Conservation (phyloP, 2,113 vertebrate species). For the Heteronetta atricapilla region DNA sequence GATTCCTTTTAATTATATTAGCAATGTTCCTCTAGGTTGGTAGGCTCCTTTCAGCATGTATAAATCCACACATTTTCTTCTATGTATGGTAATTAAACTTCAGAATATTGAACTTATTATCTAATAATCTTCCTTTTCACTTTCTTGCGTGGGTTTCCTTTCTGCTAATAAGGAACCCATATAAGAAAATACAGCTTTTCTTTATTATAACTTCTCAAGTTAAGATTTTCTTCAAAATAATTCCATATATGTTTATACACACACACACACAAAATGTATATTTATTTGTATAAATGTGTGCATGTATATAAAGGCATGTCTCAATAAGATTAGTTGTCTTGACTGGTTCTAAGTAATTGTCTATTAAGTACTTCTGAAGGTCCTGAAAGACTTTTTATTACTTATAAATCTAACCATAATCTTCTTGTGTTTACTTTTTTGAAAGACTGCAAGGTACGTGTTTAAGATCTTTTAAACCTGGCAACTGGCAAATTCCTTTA, state of each 20-base stretch:
- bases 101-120: neutral
- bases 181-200: neutral
- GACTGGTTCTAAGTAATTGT: conserved; percentile 28
- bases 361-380: neutral
- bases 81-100: neutral
- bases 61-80: neutral
- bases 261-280: neutral
- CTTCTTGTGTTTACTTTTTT: conserved; percentile 30
- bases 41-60: neutral
- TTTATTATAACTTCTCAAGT: neutral
- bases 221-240: neutral
- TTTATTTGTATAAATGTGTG: neutral
- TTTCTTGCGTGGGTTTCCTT: neutral
- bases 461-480: conserved; percentile 26
- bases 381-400: neutral
- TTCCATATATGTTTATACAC: neutral
- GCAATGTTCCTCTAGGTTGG: neutral
- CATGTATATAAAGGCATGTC: neutral
- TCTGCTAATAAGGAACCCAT: neutral
- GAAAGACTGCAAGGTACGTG: conserved; percentile 13
- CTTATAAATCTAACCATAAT: neutral
- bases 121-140: neutral
- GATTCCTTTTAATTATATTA: neutral
- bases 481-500: conserved; percentile 39
- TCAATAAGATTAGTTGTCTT: neutral